Evolutionary conservation across 1,140 invertebrate genomes (phyloP).

Genomic region (Lineus longissimus): DNA sequence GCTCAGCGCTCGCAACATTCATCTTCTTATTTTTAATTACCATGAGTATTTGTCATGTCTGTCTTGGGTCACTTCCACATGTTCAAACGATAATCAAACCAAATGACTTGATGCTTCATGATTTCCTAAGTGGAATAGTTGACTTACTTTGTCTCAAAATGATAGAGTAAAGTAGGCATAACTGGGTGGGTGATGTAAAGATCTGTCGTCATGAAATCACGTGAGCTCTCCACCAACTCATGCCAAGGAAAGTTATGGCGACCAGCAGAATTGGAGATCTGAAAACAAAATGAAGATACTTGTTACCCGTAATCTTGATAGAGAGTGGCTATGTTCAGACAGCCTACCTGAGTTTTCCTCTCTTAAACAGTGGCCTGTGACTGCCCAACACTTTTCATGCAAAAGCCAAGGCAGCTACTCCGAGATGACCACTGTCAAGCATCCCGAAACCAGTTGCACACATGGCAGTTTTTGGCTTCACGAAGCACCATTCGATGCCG

Average conservation of each 20-base stretch:
- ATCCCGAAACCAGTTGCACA: neutral
- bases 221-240: slow-evolving; percentile 26
- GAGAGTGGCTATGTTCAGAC: no score
- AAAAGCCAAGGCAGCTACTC: no score
- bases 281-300: slow-evolving; percentile 17
- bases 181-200: slow-evolving; percentile 50
- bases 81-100: no score
- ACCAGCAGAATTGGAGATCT: slow-evolving; percentile 43
- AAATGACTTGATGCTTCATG: neutral
- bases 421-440: neutral
- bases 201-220: slow-evolving; percentile 40
- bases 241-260: slow-evolving; percentile 49
- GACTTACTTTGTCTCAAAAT: slow-evolving; percentile 47
- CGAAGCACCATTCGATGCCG: no score
- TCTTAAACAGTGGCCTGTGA: no score
- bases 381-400: no score
- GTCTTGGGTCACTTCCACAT: no score
- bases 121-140: neutral
- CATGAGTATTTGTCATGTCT: no score
- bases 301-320: no score
- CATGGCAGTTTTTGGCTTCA: neutral
- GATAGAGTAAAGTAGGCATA: slow-evolving; percentile 44
- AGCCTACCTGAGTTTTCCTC: no score
- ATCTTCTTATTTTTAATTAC: no score
- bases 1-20: no score